Base-by-base conservation (phyloP, 2,888 invertebrate genomes). In the Acrobasis consociella region DNA sequence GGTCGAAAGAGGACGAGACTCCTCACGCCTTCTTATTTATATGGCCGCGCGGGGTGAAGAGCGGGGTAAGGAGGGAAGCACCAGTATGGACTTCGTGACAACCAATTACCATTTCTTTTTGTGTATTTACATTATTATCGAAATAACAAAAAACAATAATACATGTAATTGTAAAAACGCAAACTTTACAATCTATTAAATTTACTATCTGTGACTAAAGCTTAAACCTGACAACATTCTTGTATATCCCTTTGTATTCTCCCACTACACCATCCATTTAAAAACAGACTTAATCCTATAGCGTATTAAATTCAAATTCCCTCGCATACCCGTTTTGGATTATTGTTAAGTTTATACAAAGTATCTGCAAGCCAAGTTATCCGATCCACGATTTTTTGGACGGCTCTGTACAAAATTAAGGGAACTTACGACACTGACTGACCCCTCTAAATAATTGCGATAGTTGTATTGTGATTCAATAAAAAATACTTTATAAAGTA, bases 331-430 rank as follows among this genome's bases (percentile, higher is more conserved):
- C 13, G 17, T 22, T 39, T 39, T 77, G 72, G 78, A 83, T 77
- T 78, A 80, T 83, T 76, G 77, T 79, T 78, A 74, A 80, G 83
- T 78, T 78, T 80, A 84, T 81, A 80, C 74, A 74, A 75, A 74
- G 75, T 75, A 71, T 71, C 65, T 68, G 77, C 72, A 75, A 80
- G 80, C 76, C 77, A 73, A 76, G 77, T 86, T 62, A 87, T 86
- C 86, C 74, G 86, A 86, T 86, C 73, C 86, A 85, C 83, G 85
- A 85, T 81, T 85, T 60, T 82, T 85, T 78, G 75, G 80, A 77
- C 80, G 80, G 73, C 75, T 80, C 79, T 75, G 70, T 75, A 77
- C 72, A 74, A 80, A 82, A 83, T 82, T 83, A 82, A 81, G 82
- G 78, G 78, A 75, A 74, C 70, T 82, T 83, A 77, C 76, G 76